Evolutionary conservation across 2,888 invertebrate species (phyloP).

Genomic region (Limnephilus auricula): DNA sequence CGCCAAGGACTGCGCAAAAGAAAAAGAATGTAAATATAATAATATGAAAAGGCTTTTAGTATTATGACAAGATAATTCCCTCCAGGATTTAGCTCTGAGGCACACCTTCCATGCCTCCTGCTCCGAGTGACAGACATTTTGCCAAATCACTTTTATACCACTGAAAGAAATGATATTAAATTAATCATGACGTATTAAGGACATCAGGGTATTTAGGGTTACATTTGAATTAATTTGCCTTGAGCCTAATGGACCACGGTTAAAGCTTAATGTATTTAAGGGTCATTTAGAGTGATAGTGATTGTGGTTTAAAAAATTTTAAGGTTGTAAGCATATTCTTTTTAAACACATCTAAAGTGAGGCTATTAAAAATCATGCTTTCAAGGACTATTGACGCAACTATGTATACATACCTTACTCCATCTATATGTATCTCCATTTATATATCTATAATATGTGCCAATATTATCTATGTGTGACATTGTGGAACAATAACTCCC

Average conservation of each 20-base stretch:
- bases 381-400: no score
- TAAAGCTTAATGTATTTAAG: background rate
- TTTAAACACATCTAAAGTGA: background rate
- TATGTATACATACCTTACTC: no score
- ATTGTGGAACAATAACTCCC: no score
- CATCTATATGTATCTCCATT: no score
- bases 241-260: background rate
- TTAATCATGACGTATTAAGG: slow-evolving; percentile 5
- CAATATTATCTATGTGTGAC: no score
- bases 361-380: background rate
- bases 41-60: slow-evolving; percentile 16
- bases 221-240: background rate
- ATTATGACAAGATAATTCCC: background rate
- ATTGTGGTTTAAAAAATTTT: background rate
- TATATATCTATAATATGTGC: no score
- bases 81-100: slow-evolving; percentile 2
- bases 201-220: background rate
- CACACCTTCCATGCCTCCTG: background rate
- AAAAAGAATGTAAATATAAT: background rate
- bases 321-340: background rate
- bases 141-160: slow-evolving; percentile 6
- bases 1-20: background rate
- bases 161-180: slow-evolving; percentile 9
- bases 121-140: slow-evolving; percentile 16
- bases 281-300: background rate